Conservation (phyloP, 2,888 invertebrate species). For the Anthophora plumipes region DNA sequence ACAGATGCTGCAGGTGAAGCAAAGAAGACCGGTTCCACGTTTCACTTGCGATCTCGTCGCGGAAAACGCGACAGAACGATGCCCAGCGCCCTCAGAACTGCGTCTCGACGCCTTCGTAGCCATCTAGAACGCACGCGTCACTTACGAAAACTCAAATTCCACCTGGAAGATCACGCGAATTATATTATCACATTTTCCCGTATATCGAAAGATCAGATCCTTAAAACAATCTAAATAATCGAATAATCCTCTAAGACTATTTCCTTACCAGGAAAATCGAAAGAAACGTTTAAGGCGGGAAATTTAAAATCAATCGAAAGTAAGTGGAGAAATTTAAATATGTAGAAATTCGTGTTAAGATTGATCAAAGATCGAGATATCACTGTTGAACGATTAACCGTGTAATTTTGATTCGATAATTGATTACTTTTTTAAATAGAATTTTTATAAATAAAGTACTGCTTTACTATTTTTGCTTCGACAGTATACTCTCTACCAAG, state of each 20-base stretch:
- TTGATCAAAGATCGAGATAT: neutral
- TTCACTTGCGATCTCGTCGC: slow-evolving; percentile 6
- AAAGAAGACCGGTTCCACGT: slow-evolving; percentile 58
- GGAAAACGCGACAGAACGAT: slow-evolving; percentile 16
- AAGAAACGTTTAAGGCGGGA: slow-evolving; percentile 8
- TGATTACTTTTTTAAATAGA: too few species aligned
- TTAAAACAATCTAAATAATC: neutral
- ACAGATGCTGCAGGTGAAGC: slow-evolving; percentile 76
- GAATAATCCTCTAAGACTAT: neutral
- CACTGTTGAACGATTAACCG: neutral
- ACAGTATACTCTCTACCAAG: neutral
- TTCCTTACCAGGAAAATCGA: neutral
- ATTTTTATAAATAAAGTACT: too few species aligned
- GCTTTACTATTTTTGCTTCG: too few species aligned
- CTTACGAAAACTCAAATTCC: neutral
- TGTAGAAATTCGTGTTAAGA: neutral
- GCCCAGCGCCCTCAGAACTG: slow-evolving; percentile 50
- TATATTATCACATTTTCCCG: neutral
- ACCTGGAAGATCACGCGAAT: slow-evolving; percentile 1
- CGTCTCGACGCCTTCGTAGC: slow-evolving; percentile 31
- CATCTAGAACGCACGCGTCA: slow-evolving; percentile 44
- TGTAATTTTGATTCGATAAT: too few species aligned
- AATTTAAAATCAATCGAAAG: neutral
- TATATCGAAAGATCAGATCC: rapidly evolving
- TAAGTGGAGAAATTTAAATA: too few species aligned